Conservation (phyloP, 2,888 invertebrate genomes). For the Laspeyria flexula region DNA sequence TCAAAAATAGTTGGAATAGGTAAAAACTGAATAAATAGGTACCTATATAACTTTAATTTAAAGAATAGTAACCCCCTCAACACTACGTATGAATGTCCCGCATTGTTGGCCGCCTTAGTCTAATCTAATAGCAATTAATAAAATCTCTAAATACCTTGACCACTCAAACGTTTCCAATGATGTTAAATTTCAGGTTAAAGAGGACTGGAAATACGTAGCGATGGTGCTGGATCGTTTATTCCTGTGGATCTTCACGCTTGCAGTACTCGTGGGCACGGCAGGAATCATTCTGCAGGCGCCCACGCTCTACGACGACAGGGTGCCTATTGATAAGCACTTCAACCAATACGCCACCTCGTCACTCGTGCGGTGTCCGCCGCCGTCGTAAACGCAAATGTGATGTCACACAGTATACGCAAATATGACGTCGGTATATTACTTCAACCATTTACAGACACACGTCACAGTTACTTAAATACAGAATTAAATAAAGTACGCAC, state of each 20-base stretch:
- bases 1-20: too few species aligned
- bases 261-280: constrained; percentile 97
- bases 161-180: too few species aligned
- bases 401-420: constrained; percentile 6
- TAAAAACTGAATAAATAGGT: too few species aligned
- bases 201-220: constrained; percentile 99
- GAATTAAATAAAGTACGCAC: neutral
- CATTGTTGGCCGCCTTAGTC: too few species aligned
- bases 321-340: constrained; percentile 95
- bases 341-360: constrained; percentile 93
- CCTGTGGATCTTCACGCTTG: constrained; percentile 98
- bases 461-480: neutral
- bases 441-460: neutral
- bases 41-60: too few species aligned
- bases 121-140: too few species aligned
- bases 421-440: constrained; percentile 21
- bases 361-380: constrained; percentile 91
- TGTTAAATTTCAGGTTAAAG: constrained; percentile 89
- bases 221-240: constrained; percentile 99
- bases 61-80: too few species aligned
- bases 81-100: too few species aligned
- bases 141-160: too few species aligned
- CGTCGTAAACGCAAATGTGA: constrained; percentile 69
- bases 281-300: constrained; percentile 98
- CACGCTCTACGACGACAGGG: constrained; percentile 95